Percentiles rank a stretch among this genome's conserved stretches.
phyloP scores from a whole-genome alignment of 2,797 vertebrate species.

The Synanceia verrucosa region DNA sequence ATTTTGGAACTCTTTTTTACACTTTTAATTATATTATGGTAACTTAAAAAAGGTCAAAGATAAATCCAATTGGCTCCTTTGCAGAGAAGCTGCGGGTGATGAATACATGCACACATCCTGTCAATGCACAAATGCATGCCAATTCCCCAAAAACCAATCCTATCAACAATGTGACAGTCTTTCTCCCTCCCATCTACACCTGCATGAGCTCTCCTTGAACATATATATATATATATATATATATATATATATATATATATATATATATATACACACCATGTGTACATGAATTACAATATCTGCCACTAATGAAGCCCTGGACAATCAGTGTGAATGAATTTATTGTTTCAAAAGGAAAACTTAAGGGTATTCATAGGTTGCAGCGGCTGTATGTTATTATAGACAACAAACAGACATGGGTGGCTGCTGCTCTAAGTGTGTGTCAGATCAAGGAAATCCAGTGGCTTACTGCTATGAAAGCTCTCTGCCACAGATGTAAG shows the following conservation, averaged over 20 bases:
- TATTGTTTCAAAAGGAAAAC: slow-evolving; percentile 19
- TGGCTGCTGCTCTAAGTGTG: slow-evolving; percentile 32
- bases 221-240: background rate
- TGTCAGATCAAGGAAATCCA: slow-evolving; percentile 40
- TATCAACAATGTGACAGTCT: background rate
- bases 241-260: slow-evolving; percentile 1
- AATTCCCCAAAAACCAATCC: slow-evolving; percentile 35
- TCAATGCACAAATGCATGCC: slow-evolving; percentile 33
- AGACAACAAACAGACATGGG: slow-evolving; percentile 36
- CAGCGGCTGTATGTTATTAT: slow-evolving; percentile 26
- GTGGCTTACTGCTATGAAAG: slow-evolving; percentile 22
- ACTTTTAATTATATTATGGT: background rate
- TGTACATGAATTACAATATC: background rate
- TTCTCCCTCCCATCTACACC: slow-evolving; percentile 17
- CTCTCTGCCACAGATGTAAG: slow-evolving; percentile 24
- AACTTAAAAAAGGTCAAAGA: background rate
- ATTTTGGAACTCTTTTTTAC: background rate
- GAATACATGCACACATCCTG: slow-evolving; percentile 56
- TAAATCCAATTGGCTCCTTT: background rate
- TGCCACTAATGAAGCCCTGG: slow-evolving; percentile 3
- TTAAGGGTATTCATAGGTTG: slow-evolving; percentile 7
- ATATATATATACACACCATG: background rate
- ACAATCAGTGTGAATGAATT: slow-evolving; percentile 1
- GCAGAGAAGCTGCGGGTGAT: slow-evolving; percentile 8
- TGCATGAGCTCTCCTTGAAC: slow-evolving; percentile 14